Evolutionary conservation across 2,797 vertebrate species (phyloP), one percentile per base, ranked within the genome.

Genomic region (Parauchenoglanis ngamensis): DNA sequence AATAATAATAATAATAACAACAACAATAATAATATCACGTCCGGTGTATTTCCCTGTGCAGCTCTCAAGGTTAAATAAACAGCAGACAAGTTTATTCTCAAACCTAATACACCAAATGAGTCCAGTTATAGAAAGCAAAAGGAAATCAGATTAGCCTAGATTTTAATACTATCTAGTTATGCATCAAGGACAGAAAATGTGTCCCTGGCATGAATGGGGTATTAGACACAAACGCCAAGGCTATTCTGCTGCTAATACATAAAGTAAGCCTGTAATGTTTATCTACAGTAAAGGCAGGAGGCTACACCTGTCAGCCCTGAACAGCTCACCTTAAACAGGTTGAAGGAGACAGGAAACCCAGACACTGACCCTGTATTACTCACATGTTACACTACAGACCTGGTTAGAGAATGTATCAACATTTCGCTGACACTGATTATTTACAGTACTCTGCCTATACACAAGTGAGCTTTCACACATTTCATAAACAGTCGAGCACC

Each of bases 1-100:
- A 35, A 35, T 35, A 35, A 35, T 35, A 35, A 35, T 35, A 35
- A 35, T 2, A 35, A 35, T 2, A 35, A 35, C 35, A 35, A 35
- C 19, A 5, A 25, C 0, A 12, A 21, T 1, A 19, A 31, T 11
- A 78, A 13, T 40, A 52, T n/a, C 8, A 72, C 5, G 12, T 25
- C 21, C 2, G 25, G 31, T 1, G 23, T 81, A 46, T n/a, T 81
- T 44, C 59, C 40, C 40, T 49, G 77, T 59, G 40, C 59, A 28
- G 40, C 59, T 19, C 79, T 65, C 35, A 65, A 82, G 79, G 79
- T 65, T 65, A 82, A 28, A 46, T 82, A 49, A 82, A 65, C 61
- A 63, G 23, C 52, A 79, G 54, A 13, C 13, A 4, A 75, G 44
- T 13, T 63, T 81, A 63, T 44, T 46, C 56, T 44, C 1, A 63